Evolutionary conservation across 2,888 invertebrate species (phyloP).

Genomic region (Latheticus oryzae): DNA sequence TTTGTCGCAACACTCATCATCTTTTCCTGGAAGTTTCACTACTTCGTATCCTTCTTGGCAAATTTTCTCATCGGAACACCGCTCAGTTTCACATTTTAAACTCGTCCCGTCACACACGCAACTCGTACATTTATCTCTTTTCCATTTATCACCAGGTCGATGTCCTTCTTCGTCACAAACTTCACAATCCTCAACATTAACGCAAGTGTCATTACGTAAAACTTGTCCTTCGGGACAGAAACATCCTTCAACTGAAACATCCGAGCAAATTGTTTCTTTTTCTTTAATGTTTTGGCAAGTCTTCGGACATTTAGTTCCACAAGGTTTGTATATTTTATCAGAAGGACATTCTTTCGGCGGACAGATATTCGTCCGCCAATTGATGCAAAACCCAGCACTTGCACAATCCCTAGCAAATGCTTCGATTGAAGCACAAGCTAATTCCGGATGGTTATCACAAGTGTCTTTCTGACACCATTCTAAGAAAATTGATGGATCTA

Average conservation of each 20-base stretch:
- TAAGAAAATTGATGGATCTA: slow-evolving; percentile 77
- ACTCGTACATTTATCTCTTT: slow-evolving; percentile 77
- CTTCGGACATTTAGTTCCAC: slow-evolving; percentile 73
- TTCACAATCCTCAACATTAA: slow-evolving; percentile 74
- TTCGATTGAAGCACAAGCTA: slow-evolving; percentile 74
- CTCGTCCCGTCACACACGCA: slow-evolving; percentile 76
- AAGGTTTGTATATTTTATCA: slow-evolving; percentile 68
- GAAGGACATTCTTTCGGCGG: slow-evolving; percentile 71
- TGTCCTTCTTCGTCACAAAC: slow-evolving; percentile 82
- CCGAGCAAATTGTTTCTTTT: slow-evolving; percentile 45
- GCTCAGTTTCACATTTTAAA: slow-evolving; percentile 73
- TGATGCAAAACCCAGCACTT: slow-evolving; percentile 76
- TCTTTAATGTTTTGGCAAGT: slow-evolving; percentile 75
- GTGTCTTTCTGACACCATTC: slow-evolving; percentile 78
- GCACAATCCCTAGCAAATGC: slow-evolving; percentile 81
- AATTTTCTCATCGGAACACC: slow-evolving; percentile 71
- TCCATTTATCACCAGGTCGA: slow-evolving; percentile 76
- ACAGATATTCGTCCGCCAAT: slow-evolving; percentile 78
- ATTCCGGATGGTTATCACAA: slow-evolving; percentile 69
- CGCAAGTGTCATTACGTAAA: slow-evolving; percentile 78
- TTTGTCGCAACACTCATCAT: slow-evolving; percentile 77
- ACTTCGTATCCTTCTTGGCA: slow-evolving; percentile 72
- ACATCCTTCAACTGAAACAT: slow-evolving; percentile 78
- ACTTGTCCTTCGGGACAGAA: slow-evolving; percentile 84
- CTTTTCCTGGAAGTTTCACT: slow-evolving; percentile 68